Base-by-base conservation (phyloP, 2,113 vertebrate species). In the Cebus imitator region DNA sequence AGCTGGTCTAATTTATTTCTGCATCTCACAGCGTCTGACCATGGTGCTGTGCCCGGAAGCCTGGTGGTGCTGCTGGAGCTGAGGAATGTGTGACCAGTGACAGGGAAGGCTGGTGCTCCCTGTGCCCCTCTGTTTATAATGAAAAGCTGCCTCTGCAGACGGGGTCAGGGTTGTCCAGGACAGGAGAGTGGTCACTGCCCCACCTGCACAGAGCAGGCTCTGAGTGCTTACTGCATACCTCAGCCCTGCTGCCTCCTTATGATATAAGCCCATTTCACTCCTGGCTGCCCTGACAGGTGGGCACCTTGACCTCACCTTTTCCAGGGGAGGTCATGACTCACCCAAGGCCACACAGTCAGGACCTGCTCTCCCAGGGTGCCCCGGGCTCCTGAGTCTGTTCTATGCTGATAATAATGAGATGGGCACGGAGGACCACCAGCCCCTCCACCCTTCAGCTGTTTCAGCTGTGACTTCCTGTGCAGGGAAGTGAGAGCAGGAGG, bases 351-450 rank as follows among this genome's bases (percentile, higher is more conserved):
- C 93, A 16, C 23, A 0, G 5, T 3, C 18, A 58, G 45, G 20
- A 27, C 6, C 17, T 37, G 21, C 18, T 18, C 5, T 6, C 25
- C 23, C 23, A 6, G 4, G 13, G 6, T 25, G 25, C 16, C 75
- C 55, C 0, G 0, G 1, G 57, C 73, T 86, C 6, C 66, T 20
- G 23, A 35, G 27, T 40, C 43, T 21, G 6, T 5, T 76, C 88
- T 76, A 32, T 78, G 76, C n/a, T 57, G n/a, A 11, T 10, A 57
- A 20, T 3, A 9, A 8, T 18, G 52, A 25, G 23, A 2, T 35
- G 64, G 72, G 11, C 35, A 21, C 1, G 0, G 0, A 84, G 48
- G 30, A 30, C 57, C 6, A 5, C 3, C 1, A 0, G 4, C 12
- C 23, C 27, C 23, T 27, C 52, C 32, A 2, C 11, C 1, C n/a